phyloP scores from a whole-genome alignment of 2,113 vertebrate genomes.

The Lota lota region DNA sequence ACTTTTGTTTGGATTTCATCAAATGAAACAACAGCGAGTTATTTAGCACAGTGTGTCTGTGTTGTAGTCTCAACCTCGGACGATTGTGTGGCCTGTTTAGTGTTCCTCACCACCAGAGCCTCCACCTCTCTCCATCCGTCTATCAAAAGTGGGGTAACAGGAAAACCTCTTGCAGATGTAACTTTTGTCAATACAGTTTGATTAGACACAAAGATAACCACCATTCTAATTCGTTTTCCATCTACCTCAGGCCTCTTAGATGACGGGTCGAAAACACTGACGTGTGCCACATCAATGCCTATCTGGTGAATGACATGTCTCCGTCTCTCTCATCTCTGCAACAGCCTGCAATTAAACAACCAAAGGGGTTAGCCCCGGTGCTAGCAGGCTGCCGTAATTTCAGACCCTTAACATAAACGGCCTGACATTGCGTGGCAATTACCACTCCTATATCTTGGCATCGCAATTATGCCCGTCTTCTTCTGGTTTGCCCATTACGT shows the following conservation, averaged over 20 bases:
- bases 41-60: no score
- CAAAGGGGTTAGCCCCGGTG: constrained; percentile 27
- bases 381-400: constrained; percentile 43
- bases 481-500: neutral
- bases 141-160: constrained; percentile 13
- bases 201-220: constrained; percentile 43
- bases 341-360: constrained; percentile 26
- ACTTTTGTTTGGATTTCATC: no score
- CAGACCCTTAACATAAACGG: constrained; percentile 56
- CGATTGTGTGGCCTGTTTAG: no score
- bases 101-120: no score
- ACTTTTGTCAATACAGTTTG: constrained; percentile 47
- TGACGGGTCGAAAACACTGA: constrained; percentile 37
- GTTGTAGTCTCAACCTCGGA: no score
- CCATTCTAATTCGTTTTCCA: constrained; percentile 48
- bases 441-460: constrained; percentile 48
- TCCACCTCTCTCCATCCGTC: neutral
- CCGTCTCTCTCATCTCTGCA: constrained; percentile 4
- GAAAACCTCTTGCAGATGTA: constrained; percentile 20
- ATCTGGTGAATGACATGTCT: constrained; percentile 33
- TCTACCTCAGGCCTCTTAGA: constrained; percentile 34
- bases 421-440: constrained; percentile 55
- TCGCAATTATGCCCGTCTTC: constrained; percentile 46
- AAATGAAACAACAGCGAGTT: no score
- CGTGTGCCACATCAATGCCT: constrained; percentile 44